phyloP scores from a whole-genome alignment of 1,140 invertebrate genomes.

The Pseudomyrmex concolor region DNA sequence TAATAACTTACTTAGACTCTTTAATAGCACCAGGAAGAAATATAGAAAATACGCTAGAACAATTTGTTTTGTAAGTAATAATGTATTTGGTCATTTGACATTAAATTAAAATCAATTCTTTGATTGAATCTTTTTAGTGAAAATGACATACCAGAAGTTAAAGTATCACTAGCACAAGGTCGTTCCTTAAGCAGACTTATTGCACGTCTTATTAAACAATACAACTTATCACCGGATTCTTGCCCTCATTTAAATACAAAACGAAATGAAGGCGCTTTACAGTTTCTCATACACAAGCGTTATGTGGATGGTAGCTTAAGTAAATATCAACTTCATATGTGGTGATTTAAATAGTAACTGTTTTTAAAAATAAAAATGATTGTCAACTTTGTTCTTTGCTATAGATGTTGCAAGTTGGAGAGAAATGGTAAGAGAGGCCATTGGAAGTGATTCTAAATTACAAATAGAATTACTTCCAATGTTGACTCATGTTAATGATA shows the following conservation, averaged over 20 bases:
- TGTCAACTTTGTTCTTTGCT: slow-evolving; percentile 47
- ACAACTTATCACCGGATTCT: slow-evolving; percentile 86
- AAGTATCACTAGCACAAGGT: slow-evolving; percentile 86
- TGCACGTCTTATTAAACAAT: slow-evolving; percentile 87
- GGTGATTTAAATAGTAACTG: background rate
- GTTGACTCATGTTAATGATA: slow-evolving; percentile 85
- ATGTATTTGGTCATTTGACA: slow-evolving; percentile 12
- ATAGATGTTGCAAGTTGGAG: slow-evolving; percentile 87
- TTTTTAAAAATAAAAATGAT: slow-evolving; percentile 20
- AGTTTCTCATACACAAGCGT: slow-evolving; percentile 88
- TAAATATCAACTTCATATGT: slow-evolving; percentile 74
- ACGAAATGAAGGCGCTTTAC: slow-evolving; percentile 88
- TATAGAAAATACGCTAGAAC: slow-evolving; percentile 80
- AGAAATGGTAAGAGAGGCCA: slow-evolving; percentile 89
- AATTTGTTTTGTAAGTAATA: slow-evolving; percentile 81
- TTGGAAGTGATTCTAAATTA: slow-evolving; percentile 85
- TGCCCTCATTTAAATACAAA: slow-evolving; percentile 88
- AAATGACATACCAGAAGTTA: slow-evolving; percentile 86
- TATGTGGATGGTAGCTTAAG: slow-evolving; percentile 87
- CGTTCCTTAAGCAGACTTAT: slow-evolving; percentile 88
- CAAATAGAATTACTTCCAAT: slow-evolving; percentile 86
- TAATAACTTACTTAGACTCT: slow-evolving; percentile 88
- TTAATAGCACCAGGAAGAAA: slow-evolving; percentile 83
- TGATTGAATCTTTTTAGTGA: slow-evolving; percentile 77
- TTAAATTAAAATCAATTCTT: background rate